Base-by-base conservation (phyloP, 2,113 vertebrate genomes). In the Scytalopus superciliaris region DNA sequence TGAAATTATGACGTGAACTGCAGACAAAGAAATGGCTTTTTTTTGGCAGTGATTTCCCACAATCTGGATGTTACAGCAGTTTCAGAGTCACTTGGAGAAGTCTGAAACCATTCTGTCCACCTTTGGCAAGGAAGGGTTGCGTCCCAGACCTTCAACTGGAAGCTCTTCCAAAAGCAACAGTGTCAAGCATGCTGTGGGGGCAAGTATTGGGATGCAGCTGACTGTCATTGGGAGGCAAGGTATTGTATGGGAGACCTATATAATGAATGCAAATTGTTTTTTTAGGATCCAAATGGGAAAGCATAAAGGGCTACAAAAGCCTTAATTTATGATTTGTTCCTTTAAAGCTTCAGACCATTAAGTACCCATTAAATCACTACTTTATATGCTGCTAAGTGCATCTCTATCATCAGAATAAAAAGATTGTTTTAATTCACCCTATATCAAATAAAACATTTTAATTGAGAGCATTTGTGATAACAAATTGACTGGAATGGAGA, bases 281-380 rank as follows among this genome's bases (percentile, higher is more conserved):
- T 93, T 97, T 86, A 77, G 47, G 60, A 80, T 94, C 82, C 81
- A 96, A 91, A 76, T 87, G 78, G 56, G 77, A 91, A 95, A 91
- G 39, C 42, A 45, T 89, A 93, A 96, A 93, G 66, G 33, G 42
- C 60, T 92, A 64, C 25, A 16, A 62, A 94, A 94, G 62, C 73
- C 94, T 84, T 94, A 95, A 96, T 95, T 95, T 94, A 85, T 93
- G 56, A 93, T 95, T 84, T 91, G 45, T 80, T 94, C 83, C 73
- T 89, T 94, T 94, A 97, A 96, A 92, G 49, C 44, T 91, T 91
- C 90, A 70, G 64, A 33, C 47, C 79, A 87, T 93, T 95, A 97
- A 90, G 79, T 94, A 35, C 56, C 73, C 85, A 90, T 94, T 95
- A 92, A 81, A 84, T 96, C 44, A 87, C 56, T 82, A 42, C 85